phyloP scores from a whole-genome alignment of 1,140 invertebrate genomes.

The Brachionus calyciflorus region DNA sequence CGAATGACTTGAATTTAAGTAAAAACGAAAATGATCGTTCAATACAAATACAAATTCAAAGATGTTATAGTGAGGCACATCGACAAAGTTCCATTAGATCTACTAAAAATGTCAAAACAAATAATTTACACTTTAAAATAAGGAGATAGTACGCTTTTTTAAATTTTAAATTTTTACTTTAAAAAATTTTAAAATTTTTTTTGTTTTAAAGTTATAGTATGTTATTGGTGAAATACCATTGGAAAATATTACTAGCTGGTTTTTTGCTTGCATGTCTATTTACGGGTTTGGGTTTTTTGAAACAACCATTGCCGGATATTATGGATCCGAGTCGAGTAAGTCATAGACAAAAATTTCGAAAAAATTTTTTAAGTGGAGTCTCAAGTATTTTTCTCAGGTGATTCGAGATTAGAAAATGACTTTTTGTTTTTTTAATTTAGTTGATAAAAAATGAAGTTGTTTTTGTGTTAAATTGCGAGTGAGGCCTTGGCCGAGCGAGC shows the following conservation, averaged over 20 bases:
- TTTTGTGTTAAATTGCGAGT: too few relatives aligned
- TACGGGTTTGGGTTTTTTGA: constrained; percentile 6
- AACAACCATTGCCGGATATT: constrained; percentile 19
- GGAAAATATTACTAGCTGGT: constrained; percentile 4
- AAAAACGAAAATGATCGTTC: neutral
- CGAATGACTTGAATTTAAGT: too few relatives aligned
- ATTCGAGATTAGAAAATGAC: too few relatives aligned
- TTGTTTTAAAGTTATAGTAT: constrained; percentile 34
- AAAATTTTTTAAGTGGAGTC: too few relatives aligned
- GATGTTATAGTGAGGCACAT: neutral
- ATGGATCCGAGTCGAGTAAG: constrained; percentile 23
- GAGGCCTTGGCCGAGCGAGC: too few relatives aligned
- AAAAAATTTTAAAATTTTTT: neutral
- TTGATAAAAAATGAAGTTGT: too few relatives aligned
- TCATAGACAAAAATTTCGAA: too few relatives aligned
- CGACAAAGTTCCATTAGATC: neutral
- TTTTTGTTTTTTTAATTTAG: too few relatives aligned
- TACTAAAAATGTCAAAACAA: neutral
- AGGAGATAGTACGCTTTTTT: neutral
- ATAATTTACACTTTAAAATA: constrained; percentile 11
- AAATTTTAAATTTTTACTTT: neutral
- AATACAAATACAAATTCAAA: constrained; percentile 21
- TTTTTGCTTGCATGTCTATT: neutral
- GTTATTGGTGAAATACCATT: constrained; percentile 39
- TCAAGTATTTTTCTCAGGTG: too few relatives aligned